phyloP scores from a whole-genome alignment of 2,888 invertebrate genomes.

The Biston betularia region DNA sequence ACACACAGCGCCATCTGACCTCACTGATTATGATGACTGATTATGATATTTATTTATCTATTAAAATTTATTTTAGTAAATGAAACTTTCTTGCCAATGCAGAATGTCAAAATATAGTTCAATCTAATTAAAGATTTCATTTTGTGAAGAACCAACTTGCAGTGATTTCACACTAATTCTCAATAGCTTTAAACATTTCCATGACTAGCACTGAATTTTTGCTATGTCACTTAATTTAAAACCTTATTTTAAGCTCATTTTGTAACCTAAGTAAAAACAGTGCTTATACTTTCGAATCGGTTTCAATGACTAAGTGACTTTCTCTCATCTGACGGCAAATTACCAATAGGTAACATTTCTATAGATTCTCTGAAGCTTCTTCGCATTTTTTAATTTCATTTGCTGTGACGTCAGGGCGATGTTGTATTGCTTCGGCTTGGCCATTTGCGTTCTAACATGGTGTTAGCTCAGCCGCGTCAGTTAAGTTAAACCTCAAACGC shows the following conservation, averaged over 20 bases:
- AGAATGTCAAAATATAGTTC: not conserved
- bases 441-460: constrained; percentile 76
- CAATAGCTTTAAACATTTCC: not conserved
- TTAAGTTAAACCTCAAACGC: constrained; percentile 54
- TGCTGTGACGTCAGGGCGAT: constrained; percentile 65
- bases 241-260: constrained; percentile 30
- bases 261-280: constrained; percentile 45
- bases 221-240: constrained; percentile 17
- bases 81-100: not conserved
- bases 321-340: constrained; percentile 59
- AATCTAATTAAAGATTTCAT: not conserved
- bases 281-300: constrained; percentile 78
- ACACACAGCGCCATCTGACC: too few relatives aligned
- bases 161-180: not conserved
- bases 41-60: too few relatives aligned
- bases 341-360: constrained; percentile 51
- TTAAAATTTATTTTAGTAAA: too few relatives aligned
- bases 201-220: not conserved
- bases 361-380: constrained; percentile 72
- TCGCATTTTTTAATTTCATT: constrained; percentile 75
- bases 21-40: too few relatives aligned
- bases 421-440: constrained; percentile 67
- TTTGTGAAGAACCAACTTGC: too few relatives aligned
- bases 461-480: constrained; percentile 28
- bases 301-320: constrained; percentile 66